phyloP scores from a whole-genome alignment of 30 jellyfish, hydroid and myxozoan species.

The Rhopilema esculentum region DNA sequence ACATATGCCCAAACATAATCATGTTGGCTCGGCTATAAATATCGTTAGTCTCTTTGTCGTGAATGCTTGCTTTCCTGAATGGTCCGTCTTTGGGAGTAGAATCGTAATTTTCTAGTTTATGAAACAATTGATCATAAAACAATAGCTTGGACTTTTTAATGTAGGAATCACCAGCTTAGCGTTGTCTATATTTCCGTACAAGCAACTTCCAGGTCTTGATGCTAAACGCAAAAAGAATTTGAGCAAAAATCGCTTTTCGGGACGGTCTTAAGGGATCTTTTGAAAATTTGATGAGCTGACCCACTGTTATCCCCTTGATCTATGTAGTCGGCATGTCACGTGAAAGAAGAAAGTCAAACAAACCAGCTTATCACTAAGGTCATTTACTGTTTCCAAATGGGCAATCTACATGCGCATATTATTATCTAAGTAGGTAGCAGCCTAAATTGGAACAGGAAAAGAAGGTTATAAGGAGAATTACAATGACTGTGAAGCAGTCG shows the following conservation, averaged over 20 bases:
- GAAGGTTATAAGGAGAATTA: not conserved
- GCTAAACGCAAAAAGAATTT: not conserved
- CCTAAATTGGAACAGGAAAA: not conserved
- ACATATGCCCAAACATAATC: not conserved
- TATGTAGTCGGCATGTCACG: not conserved
- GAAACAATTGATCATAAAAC: not conserved
- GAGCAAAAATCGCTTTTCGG: not conserved
- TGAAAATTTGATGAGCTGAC: not conserved
- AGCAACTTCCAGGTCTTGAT: not conserved
- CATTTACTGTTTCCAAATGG: not conserved
- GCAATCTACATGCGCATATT: not conserved
- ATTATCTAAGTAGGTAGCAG: not conserved
- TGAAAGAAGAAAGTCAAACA: not conserved
- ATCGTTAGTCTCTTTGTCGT: too few relatives aligned
- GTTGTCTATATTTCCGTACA: not conserved
- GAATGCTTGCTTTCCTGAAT: too few relatives aligned
- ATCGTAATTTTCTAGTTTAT: too few relatives aligned
- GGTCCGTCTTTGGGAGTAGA: too few relatives aligned
- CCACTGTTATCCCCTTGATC: not conserved
- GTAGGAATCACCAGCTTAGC: not conserved
- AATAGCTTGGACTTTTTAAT: not conserved
- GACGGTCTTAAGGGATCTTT: not conserved
- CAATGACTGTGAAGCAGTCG: not conserved
- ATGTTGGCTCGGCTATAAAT: too few relatives aligned
- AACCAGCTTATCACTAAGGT: not conserved